Evolutionary conservation across 2,113 vertebrate genomes (phyloP), one percentile per base, ranked within the genome.

Genomic region (Stigmatopora argus): DNA sequence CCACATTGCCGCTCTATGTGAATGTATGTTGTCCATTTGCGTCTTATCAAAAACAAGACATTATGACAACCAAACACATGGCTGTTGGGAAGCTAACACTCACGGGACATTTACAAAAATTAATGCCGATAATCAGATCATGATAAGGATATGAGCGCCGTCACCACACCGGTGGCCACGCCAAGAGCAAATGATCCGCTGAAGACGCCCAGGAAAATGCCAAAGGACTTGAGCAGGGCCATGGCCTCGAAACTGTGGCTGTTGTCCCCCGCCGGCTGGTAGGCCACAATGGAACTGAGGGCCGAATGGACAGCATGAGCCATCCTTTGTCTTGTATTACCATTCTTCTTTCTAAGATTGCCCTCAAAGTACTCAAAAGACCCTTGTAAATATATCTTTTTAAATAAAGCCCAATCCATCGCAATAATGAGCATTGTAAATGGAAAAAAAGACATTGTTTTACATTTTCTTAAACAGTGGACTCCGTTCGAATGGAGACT

Each of bases 171-270:
- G 1, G 96, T 96, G 63, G 92, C 94, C 53, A 95, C 93, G 41
- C 97, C 96, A 69, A 99, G 94, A 2, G 93, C 92, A 55, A 99
- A 98, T 38, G 97, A 98, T 18, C 96, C 97, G 71, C 96, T 97
- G 86, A 99, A 98, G 80, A 98, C 94, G 0, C 93, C 95, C 62
- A 99, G 87, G 85, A 98, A 98, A 68, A 97, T 89, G 14, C 96
- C 94, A 0, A 98, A 94, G 31, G 94, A 98, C 68, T 96, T 95
- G 73, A 98, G 89, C 94, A 98, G 89, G 0, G 97, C 97, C 62
- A 91, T 92, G 75, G 92, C 94, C 66, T 99, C 96, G 60, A 99
- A 98, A 0, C 94, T 95, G 89, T 98, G 94, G 80, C 91, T 95
- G 88, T 96, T 97, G 87, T 96, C 94, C 4, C 95, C 95, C 0